These are phyloP conservation scores for Xanthorhoe spadicearia DNA, from an alignment of 2,888 invertebrate genomes.

Conservation along the genomic window DNA sequence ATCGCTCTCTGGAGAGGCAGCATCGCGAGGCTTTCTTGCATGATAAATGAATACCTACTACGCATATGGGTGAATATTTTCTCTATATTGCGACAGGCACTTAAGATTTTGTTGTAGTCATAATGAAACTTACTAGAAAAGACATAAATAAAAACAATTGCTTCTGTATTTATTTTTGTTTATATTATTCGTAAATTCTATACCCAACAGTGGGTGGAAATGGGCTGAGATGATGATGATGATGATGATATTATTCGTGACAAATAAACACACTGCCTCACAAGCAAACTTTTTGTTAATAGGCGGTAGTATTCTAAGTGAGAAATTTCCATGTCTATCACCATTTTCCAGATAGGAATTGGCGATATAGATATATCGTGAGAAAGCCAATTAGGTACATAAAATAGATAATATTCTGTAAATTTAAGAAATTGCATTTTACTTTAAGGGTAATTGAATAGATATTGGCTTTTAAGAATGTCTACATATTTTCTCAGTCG, in stretches of 20 bases:
- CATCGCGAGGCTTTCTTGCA: constrained; percentile 51
- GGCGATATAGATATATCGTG: too few species aligned
- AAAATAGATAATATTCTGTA: too few species aligned
- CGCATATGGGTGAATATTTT: constrained; percentile 44
- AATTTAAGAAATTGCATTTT: not conserved
- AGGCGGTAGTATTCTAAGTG: too few species aligned
- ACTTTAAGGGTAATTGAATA: constrained; percentile 11
- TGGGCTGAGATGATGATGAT: too few species aligned
- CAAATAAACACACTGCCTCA: not conserved
- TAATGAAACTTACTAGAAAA: constrained; percentile 1
- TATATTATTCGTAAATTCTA: too few species aligned
- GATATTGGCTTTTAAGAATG: constrained; percentile 5
- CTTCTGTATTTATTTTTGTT: not conserved
- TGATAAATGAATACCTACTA: constrained; percentile 51
- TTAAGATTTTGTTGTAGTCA: constrained; percentile 22
- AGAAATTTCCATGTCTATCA: too few species aligned
- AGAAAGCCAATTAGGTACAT: too few species aligned
- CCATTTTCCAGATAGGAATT: too few species aligned
- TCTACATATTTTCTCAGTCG: constrained; percentile 44
- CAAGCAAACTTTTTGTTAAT: too few species aligned
- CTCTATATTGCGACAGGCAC: constrained; percentile 41
- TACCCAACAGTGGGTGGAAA: too few species aligned
- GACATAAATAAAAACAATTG: not conserved
- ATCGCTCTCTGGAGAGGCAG: constrained; percentile 48
- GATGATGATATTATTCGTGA: too few species aligned